Base-by-base conservation (phyloP, 2,113 vertebrate species). In the Anolis carolinensis region DNA sequence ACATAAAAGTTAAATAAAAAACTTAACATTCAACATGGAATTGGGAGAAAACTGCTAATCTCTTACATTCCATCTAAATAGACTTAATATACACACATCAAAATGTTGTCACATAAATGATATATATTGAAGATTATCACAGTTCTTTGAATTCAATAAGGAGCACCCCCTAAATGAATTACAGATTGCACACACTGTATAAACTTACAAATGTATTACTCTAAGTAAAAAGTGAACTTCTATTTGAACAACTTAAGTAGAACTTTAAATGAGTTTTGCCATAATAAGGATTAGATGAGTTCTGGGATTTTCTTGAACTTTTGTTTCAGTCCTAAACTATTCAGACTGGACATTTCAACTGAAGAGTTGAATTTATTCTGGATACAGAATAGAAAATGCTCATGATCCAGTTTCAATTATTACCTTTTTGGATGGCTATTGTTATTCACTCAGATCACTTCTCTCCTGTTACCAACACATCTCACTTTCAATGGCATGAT, bases 391-490 rank as follows among this genome's bases (percentile, higher is more conserved):
- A 65, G 13, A 80, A 30, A 74, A 52, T 52, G 30, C 13, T 30
- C 65, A 67, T 59, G 55, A 2, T 18, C 11, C 62, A 50, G 67
- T 74, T 81, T 14, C 36, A 21, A 50, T 65, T 67, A 21, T 84
- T 68, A 30, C 36, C 36, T 65, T 73, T 81, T 59, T 62, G 18
- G 44, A 21, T 81, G 71, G 34, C 23, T 50, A 39, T 4, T 75
- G 10, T 86, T 71, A 63, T 81, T 81, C 75, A 81, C 67, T 86
- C 59, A n/a, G 59, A 67, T 52, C 16, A 75, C 39, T 50, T 30
- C 20, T 85, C 7, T 52, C 48, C 44, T 21, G 32, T 52, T 1
- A 8, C 59, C 72, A 20, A 36, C 32, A 21, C 70, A 4, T 5
- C 39, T 44, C 39, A 44, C 55, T 86, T 63, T 73, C 52, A 36